Conservation (phyloP, 1,140 invertebrate genomes). For the Philopotamus ludificatus region DNA sequence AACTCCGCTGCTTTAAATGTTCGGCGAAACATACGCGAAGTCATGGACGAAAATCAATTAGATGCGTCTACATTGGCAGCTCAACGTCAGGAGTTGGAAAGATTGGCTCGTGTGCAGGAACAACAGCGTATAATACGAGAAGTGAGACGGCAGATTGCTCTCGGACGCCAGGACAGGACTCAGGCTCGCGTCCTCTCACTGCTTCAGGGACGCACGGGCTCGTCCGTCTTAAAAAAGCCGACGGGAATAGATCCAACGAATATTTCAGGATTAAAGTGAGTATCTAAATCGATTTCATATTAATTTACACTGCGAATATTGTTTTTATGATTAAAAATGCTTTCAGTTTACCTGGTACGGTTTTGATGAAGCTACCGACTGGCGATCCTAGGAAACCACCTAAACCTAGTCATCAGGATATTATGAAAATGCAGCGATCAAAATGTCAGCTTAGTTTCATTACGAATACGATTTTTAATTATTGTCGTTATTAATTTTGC, state of each 20-base stretch:
- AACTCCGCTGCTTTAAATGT: constrained; percentile 59
- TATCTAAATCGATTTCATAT: too few species aligned
- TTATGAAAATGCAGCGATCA: constrained; percentile 45
- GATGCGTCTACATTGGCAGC: constrained; percentile 90
- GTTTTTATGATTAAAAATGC: constrained; percentile 24
- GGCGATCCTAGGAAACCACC: constrained; percentile 57
- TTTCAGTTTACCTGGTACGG: constrained; percentile 56
- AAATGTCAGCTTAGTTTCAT: constrained; percentile 27
- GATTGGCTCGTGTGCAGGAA: constrained; percentile 79
- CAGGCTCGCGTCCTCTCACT: constrained; percentile 68
- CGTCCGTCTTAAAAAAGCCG: constrained; percentile 55
- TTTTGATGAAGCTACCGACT: constrained; percentile 64
- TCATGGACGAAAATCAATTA: constrained; percentile 88
- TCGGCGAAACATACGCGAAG: constrained; percentile 83
- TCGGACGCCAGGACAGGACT: constrained; percentile 67
- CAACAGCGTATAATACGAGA: constrained; percentile 79
- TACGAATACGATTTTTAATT: neutral
- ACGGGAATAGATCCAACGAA: constrained; percentile 8
- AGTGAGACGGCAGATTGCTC: constrained; percentile 69
- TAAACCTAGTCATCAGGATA: constrained; percentile 50
- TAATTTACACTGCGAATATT: neutral
- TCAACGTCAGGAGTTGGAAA: constrained; percentile 88
- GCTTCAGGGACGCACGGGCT: constrained; percentile 61
- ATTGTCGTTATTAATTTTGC: neutral
- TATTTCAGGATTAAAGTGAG: constrained; percentile 49